Conservation (phyloP, 2,113 vertebrate species). For the Copsychus sechellarum region DNA sequence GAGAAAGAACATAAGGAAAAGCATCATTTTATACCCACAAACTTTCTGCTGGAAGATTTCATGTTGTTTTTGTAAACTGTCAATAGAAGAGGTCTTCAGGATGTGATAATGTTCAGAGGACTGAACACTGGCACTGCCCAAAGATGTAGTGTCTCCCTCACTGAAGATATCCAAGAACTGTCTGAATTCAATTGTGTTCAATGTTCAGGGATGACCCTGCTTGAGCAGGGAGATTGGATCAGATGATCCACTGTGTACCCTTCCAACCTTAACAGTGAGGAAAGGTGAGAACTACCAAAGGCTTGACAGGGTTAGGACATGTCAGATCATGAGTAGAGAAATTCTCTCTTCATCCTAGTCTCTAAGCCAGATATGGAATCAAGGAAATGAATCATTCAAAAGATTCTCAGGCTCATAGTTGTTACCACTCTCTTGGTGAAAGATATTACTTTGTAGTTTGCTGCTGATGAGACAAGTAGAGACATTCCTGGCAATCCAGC, state of each 20-base stretch:
- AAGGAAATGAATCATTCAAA: background rate
- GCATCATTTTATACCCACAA: background rate
- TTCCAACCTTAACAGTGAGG: background rate
- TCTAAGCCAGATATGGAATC: background rate
- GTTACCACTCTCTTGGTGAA: background rate
- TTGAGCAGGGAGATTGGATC: background rate
- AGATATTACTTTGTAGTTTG: background rate
- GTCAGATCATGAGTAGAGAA: background rate
- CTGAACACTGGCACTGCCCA: background rate
- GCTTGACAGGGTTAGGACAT: background rate
- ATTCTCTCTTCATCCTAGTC: background rate
- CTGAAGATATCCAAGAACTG: background rate
- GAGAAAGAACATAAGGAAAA: background rate
- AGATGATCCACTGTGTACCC: background rate
- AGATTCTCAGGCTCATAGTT: background rate
- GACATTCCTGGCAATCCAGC: background rate
- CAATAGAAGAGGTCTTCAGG: background rate
- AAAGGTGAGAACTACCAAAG: background rate
- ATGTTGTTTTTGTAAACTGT: background rate
- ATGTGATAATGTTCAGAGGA: background rate
- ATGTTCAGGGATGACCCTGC: background rate
- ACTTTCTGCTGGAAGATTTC: background rate
- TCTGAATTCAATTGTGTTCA: background rate
- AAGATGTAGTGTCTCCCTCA: background rate
- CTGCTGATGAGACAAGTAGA: background rate